Percentiles rank a stretch among this genome's conserved stretches.
These are phyloP conservation scores for Ooceraea biroi DNA, from an alignment of 1,140 invertebrate genomes.

Conservation along the genomic window DNA sequence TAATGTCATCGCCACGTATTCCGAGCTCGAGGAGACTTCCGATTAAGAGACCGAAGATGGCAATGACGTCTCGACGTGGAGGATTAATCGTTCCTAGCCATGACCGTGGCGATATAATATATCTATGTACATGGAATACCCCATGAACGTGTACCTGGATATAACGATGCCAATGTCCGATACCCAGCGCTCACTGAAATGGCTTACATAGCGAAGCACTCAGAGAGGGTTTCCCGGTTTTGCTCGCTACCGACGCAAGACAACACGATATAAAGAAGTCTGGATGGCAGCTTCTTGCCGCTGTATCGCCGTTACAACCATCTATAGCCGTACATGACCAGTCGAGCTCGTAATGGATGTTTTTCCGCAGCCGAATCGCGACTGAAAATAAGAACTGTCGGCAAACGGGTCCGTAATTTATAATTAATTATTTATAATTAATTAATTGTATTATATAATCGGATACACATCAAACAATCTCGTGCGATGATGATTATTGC, in stretches of 20 bases:
- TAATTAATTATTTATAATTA: too few relatives aligned
- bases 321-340: slow-evolving; percentile 45
- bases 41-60: slow-evolving; percentile 79
- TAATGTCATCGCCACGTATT: slow-evolving; percentile 71
- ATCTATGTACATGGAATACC: slow-evolving; percentile 29
- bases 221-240: slow-evolving; percentile 75
- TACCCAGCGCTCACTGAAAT: slow-evolving; percentile 75
- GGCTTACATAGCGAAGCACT: slow-evolving; percentile 81
- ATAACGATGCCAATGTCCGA: slow-evolving; percentile 73
- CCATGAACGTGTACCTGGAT: slow-evolving; percentile 67
- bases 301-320: slow-evolving; percentile 45
- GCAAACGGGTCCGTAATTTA: not conserved
- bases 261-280: slow-evolving; percentile 62
- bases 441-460: not conserved
- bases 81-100: slow-evolving; percentile 80
- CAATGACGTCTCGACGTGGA: slow-evolving; percentile 77
- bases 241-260: slow-evolving; percentile 45
- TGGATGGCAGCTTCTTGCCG: slow-evolving; percentile 45
- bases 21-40: slow-evolving; percentile 65
- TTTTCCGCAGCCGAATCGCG: slow-evolving; percentile 31
- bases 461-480: not conserved
- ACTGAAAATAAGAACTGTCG: not conserved
- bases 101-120: slow-evolving; percentile 50
- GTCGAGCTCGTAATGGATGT: slow-evolving; percentile 49
- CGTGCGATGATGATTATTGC: not conserved